Evolutionary conservation across 2,888 invertebrate genomes (phyloP).

Genomic region (Ormyrus nitidulus): DNA sequence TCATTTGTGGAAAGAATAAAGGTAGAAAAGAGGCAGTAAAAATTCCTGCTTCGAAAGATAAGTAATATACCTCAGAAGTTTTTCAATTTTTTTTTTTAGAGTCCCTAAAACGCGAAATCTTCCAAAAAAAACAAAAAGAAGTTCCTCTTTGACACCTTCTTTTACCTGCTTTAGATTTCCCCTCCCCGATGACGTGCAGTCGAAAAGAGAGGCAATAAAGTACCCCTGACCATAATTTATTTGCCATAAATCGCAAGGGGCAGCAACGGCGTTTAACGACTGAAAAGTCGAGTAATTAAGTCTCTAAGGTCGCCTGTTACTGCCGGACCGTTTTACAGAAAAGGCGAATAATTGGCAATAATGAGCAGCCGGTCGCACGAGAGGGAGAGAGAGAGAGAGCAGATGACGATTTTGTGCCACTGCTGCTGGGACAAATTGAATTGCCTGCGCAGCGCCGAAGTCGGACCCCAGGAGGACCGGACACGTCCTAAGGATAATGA

Average conservation of each 20-base stretch:
- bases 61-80: too few species aligned
- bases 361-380: slow-evolving; percentile 16
- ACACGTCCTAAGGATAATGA: slow-evolving; percentile 29
- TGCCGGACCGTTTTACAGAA: background rate
- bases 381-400: background rate
- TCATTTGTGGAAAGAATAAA: background rate
- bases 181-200: too few species aligned
- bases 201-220: too few species aligned
- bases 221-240: slow-evolving; percentile 16
- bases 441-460: background rate
- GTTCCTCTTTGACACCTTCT: too few species aligned
- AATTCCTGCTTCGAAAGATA: too few species aligned
- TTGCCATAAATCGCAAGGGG: slow-evolving; percentile 1
- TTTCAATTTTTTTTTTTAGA: too few species aligned
- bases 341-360: slow-evolving; percentile 43
- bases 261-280: background rate
- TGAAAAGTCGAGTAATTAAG: slow-evolving; percentile 15
- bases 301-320: background rate
- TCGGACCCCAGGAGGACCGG: background rate
- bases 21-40: too few species aligned
- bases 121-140: too few species aligned
- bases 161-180: too few species aligned
- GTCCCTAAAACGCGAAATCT: too few species aligned
- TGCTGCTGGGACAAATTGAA: slow-evolving; percentile 24
- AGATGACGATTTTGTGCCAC: slow-evolving; percentile 7